Percentiles rank a stretch among this genome's conserved stretches.
These are phyloP conservation scores for Rutpela maculata DNA, from an alignment of 2,888 invertebrate species.

Conservation along the genomic window DNA sequence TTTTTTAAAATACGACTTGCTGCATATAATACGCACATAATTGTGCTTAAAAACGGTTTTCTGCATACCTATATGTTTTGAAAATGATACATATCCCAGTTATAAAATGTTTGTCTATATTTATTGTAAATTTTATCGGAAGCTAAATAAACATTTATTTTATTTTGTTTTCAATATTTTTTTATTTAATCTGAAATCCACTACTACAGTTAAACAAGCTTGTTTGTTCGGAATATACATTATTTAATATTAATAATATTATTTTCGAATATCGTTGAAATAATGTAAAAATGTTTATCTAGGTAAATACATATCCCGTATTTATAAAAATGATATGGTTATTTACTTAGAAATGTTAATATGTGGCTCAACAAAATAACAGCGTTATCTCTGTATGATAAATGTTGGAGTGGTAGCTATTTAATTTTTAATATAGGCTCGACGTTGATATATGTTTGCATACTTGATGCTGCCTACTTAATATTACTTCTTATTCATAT, in stretches of 20 bases:
- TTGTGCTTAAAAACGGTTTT: too few relatives aligned
- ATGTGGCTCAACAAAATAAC: constrained; percentile 32
- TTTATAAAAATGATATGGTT: constrained; percentile 32
- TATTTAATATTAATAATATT: neutral
- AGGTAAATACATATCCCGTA: constrained; percentile 10
- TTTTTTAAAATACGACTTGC: too few relatives aligned
- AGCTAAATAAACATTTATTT: too few relatives aligned
- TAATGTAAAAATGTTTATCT: neutral
- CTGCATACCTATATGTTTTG: too few relatives aligned
- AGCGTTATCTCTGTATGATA: constrained; percentile 32
- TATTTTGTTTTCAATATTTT: too few relatives aligned
- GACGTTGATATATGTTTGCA: constrained; percentile 27
- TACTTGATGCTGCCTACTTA: constrained; percentile 14
- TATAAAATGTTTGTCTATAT: too few relatives aligned
- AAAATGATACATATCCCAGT: too few relatives aligned
- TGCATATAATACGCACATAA: too few relatives aligned
- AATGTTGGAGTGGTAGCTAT: constrained; percentile 30
- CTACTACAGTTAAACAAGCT: too few relatives aligned
- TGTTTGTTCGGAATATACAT: neutral
- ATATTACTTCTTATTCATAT: constrained; percentile 19
- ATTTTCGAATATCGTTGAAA: neutral
- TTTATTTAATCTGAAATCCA: too few relatives aligned
- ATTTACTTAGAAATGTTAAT: constrained; percentile 33
- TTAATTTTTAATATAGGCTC: constrained; percentile 40
- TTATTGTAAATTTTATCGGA: too few relatives aligned